Evolutionary conservation across 1,140 invertebrate genomes (phyloP).

Genomic region (Portunus trituberculatus): DNA sequence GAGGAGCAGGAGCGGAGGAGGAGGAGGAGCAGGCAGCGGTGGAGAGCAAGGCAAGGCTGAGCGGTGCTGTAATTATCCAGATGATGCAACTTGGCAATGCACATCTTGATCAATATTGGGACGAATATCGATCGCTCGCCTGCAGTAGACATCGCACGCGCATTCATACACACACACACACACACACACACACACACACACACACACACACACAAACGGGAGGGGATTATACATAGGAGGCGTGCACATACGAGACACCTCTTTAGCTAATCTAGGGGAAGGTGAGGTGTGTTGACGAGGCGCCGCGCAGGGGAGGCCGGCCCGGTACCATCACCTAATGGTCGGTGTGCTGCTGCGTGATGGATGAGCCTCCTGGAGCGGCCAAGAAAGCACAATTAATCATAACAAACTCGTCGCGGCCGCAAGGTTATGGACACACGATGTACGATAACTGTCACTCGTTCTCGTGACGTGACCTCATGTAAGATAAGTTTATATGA

Average conservation of each 20-base stretch:
- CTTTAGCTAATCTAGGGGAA: constrained; percentile 15
- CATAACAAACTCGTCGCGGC: constrained; percentile 45
- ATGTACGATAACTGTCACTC: constrained; percentile 33
- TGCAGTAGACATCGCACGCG: constrained; percentile 8
- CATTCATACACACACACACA: constrained; percentile 49
- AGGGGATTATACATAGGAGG: too few species aligned
- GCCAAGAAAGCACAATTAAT: constrained; percentile 61
- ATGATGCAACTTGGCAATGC: constrained; percentile 47
- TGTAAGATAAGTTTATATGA: not conserved
- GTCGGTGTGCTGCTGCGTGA: not conserved
- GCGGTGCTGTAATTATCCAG: not conserved
- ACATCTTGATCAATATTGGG: constrained; percentile 59
- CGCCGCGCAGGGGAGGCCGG: not conserved
- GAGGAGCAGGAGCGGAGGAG: not conserved
- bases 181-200: constrained; percentile 27
- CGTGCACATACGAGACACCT: not conserved
- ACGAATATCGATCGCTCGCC: constrained; percentile 53
- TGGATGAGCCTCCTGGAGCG: constrained; percentile 40
- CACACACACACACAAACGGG: not conserved
- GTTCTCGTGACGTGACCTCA: not conserved
- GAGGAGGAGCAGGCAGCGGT: not conserved
- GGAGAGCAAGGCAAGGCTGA: not conserved
- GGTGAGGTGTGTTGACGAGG: not conserved
- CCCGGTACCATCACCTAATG: constrained; percentile 38
- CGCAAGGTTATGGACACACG: constrained; percentile 6